phyloP scores from a whole-genome alignment of 2,113 vertebrate genomes.

The Propithecus coquereli region DNA sequence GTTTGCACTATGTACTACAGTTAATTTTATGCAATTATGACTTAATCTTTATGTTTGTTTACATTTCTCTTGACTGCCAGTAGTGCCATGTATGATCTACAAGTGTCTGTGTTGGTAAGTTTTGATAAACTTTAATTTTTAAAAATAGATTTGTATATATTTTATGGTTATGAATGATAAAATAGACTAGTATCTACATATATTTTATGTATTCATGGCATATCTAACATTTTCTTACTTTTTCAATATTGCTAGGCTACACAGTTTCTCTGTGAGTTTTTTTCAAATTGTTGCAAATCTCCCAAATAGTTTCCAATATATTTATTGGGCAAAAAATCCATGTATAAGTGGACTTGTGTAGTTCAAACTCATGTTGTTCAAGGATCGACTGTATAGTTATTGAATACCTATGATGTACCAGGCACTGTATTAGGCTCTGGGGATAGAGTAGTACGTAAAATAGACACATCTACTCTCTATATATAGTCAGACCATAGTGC shows the following conservation, averaged over 20 bases:
- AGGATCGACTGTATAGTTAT: not conserved
- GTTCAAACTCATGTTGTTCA: not conserved
- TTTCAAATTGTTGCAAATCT: not conserved
- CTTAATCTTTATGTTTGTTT: not conserved
- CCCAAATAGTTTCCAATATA: not conserved
- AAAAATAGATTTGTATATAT: not conserved
- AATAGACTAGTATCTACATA: not conserved
- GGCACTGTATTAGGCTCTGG: not conserved
- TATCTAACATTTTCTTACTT: not conserved
- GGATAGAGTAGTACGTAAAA: not conserved
- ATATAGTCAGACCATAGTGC: not conserved
- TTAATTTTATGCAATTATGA: not conserved
- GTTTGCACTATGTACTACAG: not conserved
- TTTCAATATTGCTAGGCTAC: not conserved
- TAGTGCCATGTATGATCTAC: not conserved
- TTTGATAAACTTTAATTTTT: not conserved
- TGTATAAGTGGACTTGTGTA: not conserved
- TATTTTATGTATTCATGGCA: not conserved
- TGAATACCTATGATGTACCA: not conserved
- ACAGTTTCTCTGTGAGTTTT: not conserved
- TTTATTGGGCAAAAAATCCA: not conserved
- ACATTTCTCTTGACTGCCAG: not conserved
- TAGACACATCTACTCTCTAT: not conserved
- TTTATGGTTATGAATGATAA: not conserved
- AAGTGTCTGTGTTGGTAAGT: not conserved